phyloP scores from a whole-genome alignment of 1,140 invertebrate genomes.

The Meloidogyne floridensis region DNA sequence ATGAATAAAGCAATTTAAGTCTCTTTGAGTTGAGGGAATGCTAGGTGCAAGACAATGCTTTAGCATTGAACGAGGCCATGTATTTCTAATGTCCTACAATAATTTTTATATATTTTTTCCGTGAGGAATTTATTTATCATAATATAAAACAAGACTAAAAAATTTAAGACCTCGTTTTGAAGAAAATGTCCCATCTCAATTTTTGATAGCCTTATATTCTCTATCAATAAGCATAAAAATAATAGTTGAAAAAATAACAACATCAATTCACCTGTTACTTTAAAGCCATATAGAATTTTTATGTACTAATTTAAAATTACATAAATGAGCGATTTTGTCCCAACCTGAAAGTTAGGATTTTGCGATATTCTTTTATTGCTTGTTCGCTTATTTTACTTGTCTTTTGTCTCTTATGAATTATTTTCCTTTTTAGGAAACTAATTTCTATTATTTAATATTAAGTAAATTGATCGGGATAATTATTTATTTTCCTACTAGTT shows the following conservation, averaged over 20 bases:
- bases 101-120: neutral
- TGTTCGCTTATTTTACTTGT: neutral
- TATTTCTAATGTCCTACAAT: constrained; percentile 47
- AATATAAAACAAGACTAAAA: too few species aligned
- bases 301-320: too few species aligned
- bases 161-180: constrained; percentile 37
- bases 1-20: constrained; percentile 21
- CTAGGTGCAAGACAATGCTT: constrained; percentile 32
- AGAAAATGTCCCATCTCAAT: constrained; percentile 21
- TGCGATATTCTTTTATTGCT: too few species aligned
- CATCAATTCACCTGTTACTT: neutral
- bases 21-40: constrained; percentile 1
- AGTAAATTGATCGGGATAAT: neutral
- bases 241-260: neutral
- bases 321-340: too few species aligned
- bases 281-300: too few species aligned
- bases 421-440: constrained; percentile 4
- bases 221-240: neutral
- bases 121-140: neutral
- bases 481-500: constrained; percentile 4
- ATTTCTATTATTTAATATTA: constrained; percentile 2
- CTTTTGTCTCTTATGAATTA: neutral
- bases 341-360: too few species aligned
- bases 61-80: constrained; percentile 35
- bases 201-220: neutral